These are phyloP conservation scores for Crenuchus spilurus DNA, from an alignment of 2,797 vertebrate genomes.

Conservation along the genomic window DNA sequence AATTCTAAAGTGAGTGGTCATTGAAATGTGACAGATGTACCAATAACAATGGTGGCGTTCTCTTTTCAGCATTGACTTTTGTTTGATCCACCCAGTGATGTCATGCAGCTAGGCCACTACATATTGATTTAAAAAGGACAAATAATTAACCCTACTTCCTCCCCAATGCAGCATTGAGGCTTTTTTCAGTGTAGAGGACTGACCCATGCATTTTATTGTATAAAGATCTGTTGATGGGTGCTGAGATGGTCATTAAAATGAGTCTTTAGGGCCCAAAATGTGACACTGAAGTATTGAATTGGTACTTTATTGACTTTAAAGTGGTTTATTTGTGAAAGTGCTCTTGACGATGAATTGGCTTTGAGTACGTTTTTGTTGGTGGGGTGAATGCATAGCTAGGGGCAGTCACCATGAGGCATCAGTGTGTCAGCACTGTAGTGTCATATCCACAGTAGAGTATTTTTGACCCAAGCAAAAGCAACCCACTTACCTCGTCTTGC, in stretches of 20 bases:
- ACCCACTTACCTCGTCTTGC: slow-evolving; percentile 11
- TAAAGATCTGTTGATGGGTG: neutral
- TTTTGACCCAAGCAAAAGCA: slow-evolving; percentile 69
- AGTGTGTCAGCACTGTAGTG: slow-evolving; percentile 49
- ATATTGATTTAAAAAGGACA: neutral
- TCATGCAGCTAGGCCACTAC: neutral
- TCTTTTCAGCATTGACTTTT: neutral
- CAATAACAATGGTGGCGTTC: neutral
- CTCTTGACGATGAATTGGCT: too few species aligned
- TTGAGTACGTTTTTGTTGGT: neutral
- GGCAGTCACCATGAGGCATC: neutral
- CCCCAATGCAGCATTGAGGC: neutral
- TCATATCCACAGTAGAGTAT: slow-evolving; percentile 66
- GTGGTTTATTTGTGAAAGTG: too few species aligned
- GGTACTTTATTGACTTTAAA: too few species aligned
- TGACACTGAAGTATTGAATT: too few species aligned
- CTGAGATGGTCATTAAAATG: too few species aligned
- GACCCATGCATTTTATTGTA: neutral
- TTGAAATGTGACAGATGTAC: neutral
- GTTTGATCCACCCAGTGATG: neutral
- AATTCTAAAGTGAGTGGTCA: too few species aligned
- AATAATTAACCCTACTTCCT: neutral
- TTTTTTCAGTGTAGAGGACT: neutral
- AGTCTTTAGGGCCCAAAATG: too few species aligned
- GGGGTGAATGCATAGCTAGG: neutral